Conservation (phyloP, 2,888 invertebrate genomes). For the Melanotus villosus region DNA sequence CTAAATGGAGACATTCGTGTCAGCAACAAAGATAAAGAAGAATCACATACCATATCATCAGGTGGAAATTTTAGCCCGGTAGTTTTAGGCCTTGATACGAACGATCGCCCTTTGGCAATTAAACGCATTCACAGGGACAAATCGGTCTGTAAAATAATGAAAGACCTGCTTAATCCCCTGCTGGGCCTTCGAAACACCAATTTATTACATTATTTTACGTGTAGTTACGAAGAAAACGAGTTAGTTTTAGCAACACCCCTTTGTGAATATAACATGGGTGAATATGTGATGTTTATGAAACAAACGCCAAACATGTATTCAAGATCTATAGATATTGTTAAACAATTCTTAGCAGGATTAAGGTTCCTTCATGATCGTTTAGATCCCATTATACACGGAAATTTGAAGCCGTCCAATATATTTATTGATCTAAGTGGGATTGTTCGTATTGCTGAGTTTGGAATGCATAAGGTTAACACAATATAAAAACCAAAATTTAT, state of each 20-base stretch:
- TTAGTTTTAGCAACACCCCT: constrained; percentile 63
- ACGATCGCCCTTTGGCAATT: constrained; percentile 60
- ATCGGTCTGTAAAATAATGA: constrained; percentile 57
- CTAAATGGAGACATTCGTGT: constrained; percentile 58
- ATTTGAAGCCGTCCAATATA: constrained; percentile 68
- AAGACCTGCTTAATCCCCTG: constrained; percentile 59
- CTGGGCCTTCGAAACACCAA: constrained; percentile 59
- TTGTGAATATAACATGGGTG: constrained; percentile 65
- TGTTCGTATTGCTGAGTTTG: constrained; percentile 67
- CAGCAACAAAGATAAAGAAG: constrained; percentile 54
- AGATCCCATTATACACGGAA: constrained; percentile 66
- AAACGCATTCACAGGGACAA: constrained; percentile 57
- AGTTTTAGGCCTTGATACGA: constrained; percentile 62
- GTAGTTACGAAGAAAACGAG: constrained; percentile 60
- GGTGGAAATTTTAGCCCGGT: constrained; percentile 65
- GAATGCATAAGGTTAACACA: constrained; percentile 65
- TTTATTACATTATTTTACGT: constrained; percentile 61
- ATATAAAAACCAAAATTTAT: too few species aligned
- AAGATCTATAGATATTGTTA: constrained; percentile 57
- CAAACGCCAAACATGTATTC: constrained; percentile 55
- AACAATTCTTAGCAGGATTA: constrained; percentile 60
- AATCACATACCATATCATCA: constrained; percentile 57
- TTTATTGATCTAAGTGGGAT: constrained; percentile 64
- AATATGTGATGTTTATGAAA: constrained; percentile 62
- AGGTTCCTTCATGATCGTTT: constrained; percentile 63